Base-by-base conservation (phyloP, 2,797 vertebrate genomes). In the Diplodus puntazzo region DNA sequence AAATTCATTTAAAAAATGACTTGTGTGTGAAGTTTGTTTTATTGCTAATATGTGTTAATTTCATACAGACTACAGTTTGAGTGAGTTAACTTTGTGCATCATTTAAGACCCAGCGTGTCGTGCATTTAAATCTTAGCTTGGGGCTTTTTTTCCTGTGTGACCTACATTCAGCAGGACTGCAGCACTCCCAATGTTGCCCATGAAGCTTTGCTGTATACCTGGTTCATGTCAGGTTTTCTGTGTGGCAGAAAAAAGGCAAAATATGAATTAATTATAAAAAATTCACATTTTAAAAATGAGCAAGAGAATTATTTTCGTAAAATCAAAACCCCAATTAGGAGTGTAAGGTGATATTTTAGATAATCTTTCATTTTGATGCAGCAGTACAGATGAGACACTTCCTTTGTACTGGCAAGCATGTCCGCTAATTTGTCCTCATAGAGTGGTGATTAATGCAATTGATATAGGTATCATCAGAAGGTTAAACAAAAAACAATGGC, bases 1-100 rank as follows among this genome's bases (percentile, higher is more conserved):
- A 98, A 95, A 84, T 83, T 34, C 74, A 80, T 92, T 81, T 78
- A 68, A 42, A 75, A 74, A 73, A 20, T 71, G 52, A 43, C 12
- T 23, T 27, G 61, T 72, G 53, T 68, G 54, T 73, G 64, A 43
- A 49, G 0, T 88, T 85, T 90, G 27, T 81, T 75, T 79, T 53
- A 42, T 45, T 45, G 7, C 39, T 55, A 20, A 21, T 7, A 2
- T 69, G 4, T 62, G 11, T 57, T 14, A 65, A 65, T 23, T 7
- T 17, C 3, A 14, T 18, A 42, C 12, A 12, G 20, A 49, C 65
- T 69, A 25, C 18, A 62, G 52, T 61, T 34, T 74, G 20, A 67
- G 39, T 64, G 27, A 62, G 48, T 42, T 67, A 62, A 72, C 42
- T 17, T 42, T 8, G 4, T 59, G 48, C 23, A 21, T 59, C 0